Evolutionary conservation across 2,797 vertebrate species (phyloP), one percentile per base, ranked within the genome.

Genomic region (Hozukius guyotensis): DNA sequence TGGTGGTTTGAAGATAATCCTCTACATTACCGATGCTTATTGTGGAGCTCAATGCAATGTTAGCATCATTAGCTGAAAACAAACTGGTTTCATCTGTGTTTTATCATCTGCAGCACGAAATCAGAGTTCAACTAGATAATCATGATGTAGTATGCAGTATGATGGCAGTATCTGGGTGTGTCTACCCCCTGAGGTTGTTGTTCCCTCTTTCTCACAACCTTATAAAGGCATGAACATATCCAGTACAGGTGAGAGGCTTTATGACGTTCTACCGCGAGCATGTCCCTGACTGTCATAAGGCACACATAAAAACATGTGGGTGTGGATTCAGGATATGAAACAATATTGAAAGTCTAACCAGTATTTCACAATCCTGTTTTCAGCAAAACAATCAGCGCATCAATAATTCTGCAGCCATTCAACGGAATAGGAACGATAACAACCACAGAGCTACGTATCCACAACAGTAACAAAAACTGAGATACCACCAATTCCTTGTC

Each of bases 151-250:
- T 42, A 42, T 42, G 31, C 57, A 65, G 38, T 13, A 9, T 74
- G 68, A 75, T 42, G 38, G 53, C 67, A 63, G 70, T 42, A 25
- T 68, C 18, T 61, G 72, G 86, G 90, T 74, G 92, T 79, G 83
- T 27, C 80, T 13, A 59, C 2, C 11, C 4, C 85, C 78, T 55
- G 1, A n/a, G 69, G 75, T 34, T 27, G 24, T 74, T 53, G 20
- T 53, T 53, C 49, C 14, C 14, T 63, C n/a, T 52, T 59, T 36
- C 53, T 27, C 36, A 64, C 16, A 13, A 6, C 32, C 62, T 46
- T 67, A 68, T 78, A 63, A 52, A 81, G 25, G 42, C 25, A 6
- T 18, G 3, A 13, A 27, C 13, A 29, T 14, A 38, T 38, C 55
- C 27, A 55, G 56, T 3, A 18, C 61, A 80, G 57, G 53, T 74